Evolutionary conservation across 92 coral and sea anemone genomes (phyloP), one percentile per base, ranked within the genome.

Genomic region (Meandrina meandrites): DNA sequence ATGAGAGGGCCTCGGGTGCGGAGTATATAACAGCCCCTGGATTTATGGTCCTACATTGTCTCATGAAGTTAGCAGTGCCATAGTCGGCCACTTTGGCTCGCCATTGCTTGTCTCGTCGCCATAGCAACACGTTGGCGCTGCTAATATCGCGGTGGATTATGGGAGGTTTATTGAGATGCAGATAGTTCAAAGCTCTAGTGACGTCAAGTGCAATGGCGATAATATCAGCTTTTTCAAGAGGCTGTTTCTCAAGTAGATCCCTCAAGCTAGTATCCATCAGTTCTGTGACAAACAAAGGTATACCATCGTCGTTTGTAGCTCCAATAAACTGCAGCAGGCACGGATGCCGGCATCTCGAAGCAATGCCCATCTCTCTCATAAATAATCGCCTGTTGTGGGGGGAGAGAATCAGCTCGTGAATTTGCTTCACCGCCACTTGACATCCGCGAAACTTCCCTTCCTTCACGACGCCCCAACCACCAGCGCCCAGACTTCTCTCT

Each of bases 31-130:
- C 88, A 50, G 97, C 93, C 5, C 99, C 99, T 17, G 99, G 97
- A 60, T 92, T 93, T 19, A 92, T 84, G 19, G 99, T 97, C 83
- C 90, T 93, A 76, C 98, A 95, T 82, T 95, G 96, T 83, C 98
- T 84, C 97, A 97, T 93, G 86, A 97, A 97, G 76, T 97, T 97
- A 8, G 98, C 98, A 4, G 99, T 95, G 30, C 99, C 99, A 75
- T 97, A 95, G 78, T 97, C 99, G 12, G 98, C 95, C 76, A 97
- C 94, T 88, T 97, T 97, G 2, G 97, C 99, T 2, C 93, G 94
- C 97, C 98, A 97, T 48, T 88, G 81, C 24, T 92, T 91, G 42
- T 91, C 99, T 47, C 93, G 97, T 85, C 91, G 87, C 97, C 98
- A 95, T 62, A 97, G 94, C 91, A 97, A 86, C 88, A 97, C 99